Base-by-base conservation (phyloP, 2,888 invertebrate species). In the Dynastes hyllus region DNA sequence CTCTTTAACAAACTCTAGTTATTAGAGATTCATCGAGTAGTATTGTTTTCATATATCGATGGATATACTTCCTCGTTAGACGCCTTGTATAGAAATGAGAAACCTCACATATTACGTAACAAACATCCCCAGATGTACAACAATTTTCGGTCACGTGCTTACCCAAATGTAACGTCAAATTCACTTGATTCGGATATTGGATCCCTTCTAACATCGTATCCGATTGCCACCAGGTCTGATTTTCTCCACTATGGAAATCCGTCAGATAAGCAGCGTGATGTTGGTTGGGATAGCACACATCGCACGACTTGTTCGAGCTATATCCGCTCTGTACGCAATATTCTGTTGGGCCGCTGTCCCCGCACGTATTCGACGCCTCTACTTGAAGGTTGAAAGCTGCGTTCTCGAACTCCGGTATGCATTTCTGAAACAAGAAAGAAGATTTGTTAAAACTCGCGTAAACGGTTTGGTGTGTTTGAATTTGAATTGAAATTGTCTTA, bases 211-310 rank as follows among this genome's bases (percentile, higher is more conserved):
- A 93, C 97, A 99, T 98, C 2, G 99, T 99, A 88, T 98, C 98
- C 0, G 98, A 98, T 88, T 98, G 98, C 98, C 98, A 98, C 97
- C 97, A 98, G 0, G 98, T 97, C 83, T 95, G 94, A 87, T 96
- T 96, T 83, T 96, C 95, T 81, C 94, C 94, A 87, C 96, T 96
- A 87, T 98, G 96, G 86, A 96, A 92, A 89, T 99, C 99, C 2
- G 98, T 99, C 84, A 99, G 91, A 88, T 92, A 96, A 75, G 91
- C 89, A 16, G 95, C 91, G 66, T 94, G 92, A 87, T 96, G 96
- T 81, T 93, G 91, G 37, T 91, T 91, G 6, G 91, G 91, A 85
- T 91, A 93, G 88, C 98, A 98, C 79, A 92, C 90, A 85, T 95
- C 95, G 87, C 96, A 97, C 3, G 95, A 95, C 86, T 96, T 96